Evolutionary conservation across 2,113 vertebrate species (phyloP).

Genomic region (Taurulus bubalis): DNA sequence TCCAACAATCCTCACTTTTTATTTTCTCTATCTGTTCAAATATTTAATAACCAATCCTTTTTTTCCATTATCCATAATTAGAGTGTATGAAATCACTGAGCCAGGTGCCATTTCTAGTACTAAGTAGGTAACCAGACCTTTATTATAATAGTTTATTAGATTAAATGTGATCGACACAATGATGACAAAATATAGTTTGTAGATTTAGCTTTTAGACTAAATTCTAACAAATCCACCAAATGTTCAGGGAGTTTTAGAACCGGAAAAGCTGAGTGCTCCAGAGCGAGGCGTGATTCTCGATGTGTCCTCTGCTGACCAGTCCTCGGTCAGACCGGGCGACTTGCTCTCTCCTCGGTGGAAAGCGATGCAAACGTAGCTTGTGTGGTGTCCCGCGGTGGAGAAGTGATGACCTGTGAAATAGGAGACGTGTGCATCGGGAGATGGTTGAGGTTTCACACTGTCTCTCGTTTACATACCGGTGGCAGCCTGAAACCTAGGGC

Average conservation of each 20-base stretch:
- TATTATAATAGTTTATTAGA: neutral
- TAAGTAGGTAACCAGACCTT: neutral
- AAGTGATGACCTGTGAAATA: slow-evolving; percentile 65
- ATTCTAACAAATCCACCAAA: neutral
- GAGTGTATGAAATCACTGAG: neutral
- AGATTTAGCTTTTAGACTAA: neutral
- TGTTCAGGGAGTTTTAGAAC: neutral
- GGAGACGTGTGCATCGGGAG: slow-evolving; percentile 53
- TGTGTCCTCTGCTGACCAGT: neutral
- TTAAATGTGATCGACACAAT: neutral
- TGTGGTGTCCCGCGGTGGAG: slow-evolving; percentile 24
- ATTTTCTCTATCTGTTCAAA: neutral
- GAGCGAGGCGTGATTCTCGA: neutral
- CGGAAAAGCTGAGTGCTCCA: neutral
- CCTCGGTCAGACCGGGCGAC: neutral
- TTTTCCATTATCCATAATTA: neutral
- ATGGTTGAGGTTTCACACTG: slow-evolving; percentile 69
- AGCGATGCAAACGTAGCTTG: neutral
- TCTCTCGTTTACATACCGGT: slow-evolving; percentile 57
- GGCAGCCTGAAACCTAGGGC: slow-evolving; percentile 40
- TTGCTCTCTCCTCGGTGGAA: neutral
- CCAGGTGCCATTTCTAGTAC: neutral
- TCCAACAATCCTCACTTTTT: neutral
- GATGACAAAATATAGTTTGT: neutral
- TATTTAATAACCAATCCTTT: neutral